Percentiles rank a stretch among this genome's conserved stretches.
These are phyloP conservation scores for Aplochiton taeniatus DNA, from an alignment of 2,797 vertebrate genomes.

Conservation along the genomic window DNA sequence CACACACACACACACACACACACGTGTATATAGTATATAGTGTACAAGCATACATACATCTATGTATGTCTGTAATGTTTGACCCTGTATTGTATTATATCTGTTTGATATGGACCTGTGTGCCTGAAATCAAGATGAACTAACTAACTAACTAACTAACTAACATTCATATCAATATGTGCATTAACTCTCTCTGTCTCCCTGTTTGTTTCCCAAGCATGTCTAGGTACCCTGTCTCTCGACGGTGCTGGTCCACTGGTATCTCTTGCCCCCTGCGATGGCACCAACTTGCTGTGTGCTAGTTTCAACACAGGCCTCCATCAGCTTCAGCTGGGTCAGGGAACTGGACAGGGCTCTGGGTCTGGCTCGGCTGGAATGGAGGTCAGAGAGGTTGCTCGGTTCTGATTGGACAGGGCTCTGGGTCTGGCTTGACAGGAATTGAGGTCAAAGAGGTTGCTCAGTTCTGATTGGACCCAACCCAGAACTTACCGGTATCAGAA, in stretches of 20 bases:
- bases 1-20: background rate
- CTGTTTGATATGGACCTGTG: too few species aligned
- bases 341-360: constrained; percentile 28
- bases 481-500: too few species aligned
- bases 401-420: constrained; percentile 64
- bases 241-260: constrained; percentile 83
- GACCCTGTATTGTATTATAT: background rate
- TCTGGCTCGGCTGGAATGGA: constrained; percentile 1
- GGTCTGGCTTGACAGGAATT: too few species aligned
- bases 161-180: background rate
- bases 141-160: too few species aligned
- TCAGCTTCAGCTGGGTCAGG: constrained; percentile 61
- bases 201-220: constrained; percentile 63
- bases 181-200: background rate
- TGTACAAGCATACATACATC: background rate
- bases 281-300: constrained; percentile 80
- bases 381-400: constrained; percentile 64
- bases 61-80: background rate
- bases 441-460: constrained; percentile 61
- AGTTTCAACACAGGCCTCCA: constrained; percentile 79
- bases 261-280: constrained; percentile 77
- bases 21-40: too few species aligned
- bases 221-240: constrained; percentile 80
- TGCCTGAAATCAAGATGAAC: too few species aligned
- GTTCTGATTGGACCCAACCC: constrained; percentile 64